A percentile compares a stretch with the other conserved stretches of the same genome.
Conservation (phyloP, 35 echinoderm and acorn worm genomes). For the Ophiothrix spiculata region DNA sequence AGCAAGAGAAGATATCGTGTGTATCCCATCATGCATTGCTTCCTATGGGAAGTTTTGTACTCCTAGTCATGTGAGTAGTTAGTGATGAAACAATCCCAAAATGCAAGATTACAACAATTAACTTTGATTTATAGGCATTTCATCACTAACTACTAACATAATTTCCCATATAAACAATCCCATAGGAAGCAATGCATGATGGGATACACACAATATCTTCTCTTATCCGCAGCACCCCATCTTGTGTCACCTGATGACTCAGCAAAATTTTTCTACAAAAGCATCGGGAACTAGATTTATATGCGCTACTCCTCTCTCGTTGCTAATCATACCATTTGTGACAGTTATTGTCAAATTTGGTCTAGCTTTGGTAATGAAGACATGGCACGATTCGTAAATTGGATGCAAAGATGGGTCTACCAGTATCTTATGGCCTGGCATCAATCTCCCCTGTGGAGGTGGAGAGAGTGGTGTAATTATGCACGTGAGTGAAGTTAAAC, state of each 20-base stretch:
- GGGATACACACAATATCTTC: no score
- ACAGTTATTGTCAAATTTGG: background rate
- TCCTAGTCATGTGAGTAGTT: no score
- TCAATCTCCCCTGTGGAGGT: background rate
- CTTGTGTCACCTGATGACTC: background rate
- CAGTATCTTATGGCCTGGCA: background rate
- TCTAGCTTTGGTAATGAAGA: background rate
- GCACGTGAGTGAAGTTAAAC: conserved; percentile 4
- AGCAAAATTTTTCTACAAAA: conserved; percentile 8
- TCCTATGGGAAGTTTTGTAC: no score
- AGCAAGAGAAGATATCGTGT: no score
- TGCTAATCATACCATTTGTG: conserved; percentile 9
- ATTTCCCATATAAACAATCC: no score
- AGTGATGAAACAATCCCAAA: no score
- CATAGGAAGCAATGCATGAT: no score
- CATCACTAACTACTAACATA: no score
- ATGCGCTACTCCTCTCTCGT: background rate
- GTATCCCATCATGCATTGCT: no score
- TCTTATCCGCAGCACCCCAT: background rate
- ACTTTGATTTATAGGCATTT: no score
- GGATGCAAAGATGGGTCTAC: background rate
- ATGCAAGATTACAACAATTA: no score
- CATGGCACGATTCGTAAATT: background rate
- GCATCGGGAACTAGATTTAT: background rate
- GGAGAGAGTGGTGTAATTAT: background rate